These are phyloP conservation scores for Diachasmimorpha longicaudata DNA, from an alignment of 1,140 invertebrate species.

Conservation along the genomic window DNA sequence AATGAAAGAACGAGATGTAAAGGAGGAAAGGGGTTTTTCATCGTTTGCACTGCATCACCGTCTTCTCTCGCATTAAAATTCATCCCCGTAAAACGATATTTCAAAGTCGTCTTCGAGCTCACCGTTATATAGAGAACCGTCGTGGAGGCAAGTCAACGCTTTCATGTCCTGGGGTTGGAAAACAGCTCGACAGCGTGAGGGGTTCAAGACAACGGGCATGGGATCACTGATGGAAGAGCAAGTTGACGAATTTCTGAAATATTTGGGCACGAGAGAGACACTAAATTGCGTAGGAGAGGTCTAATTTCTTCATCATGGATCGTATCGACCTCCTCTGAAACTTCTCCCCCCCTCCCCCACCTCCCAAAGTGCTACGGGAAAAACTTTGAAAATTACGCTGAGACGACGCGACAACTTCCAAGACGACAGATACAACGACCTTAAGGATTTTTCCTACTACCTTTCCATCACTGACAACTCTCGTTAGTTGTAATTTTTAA, in stretches of 20 bases:
- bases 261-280: neutral
- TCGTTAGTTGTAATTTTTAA: neutral
- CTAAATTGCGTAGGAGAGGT: neutral
- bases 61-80: neutral
- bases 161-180: neutral
- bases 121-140: neutral
- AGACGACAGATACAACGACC: conserved; percentile 10
- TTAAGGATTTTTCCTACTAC: neutral
- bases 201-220: neutral
- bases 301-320: neutral
- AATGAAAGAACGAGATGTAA: neutral
- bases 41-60: neutral
- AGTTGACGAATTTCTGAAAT: neutral
- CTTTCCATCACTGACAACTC: neutral
- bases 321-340: neutral
- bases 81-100: neutral
- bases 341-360: too few species aligned
- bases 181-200: neutral
- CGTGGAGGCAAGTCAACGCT: neutral
- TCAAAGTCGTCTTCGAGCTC: neutral
- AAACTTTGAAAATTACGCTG: conserved; percentile 10
- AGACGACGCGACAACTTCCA: neutral
- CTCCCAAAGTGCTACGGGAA: neutral
- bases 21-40: neutral
- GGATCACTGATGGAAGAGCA: neutral